These are phyloP conservation scores for Protomyctophum bolini DNA, from an alignment of 2,113 vertebrate genomes.

Conservation along the genomic window DNA sequence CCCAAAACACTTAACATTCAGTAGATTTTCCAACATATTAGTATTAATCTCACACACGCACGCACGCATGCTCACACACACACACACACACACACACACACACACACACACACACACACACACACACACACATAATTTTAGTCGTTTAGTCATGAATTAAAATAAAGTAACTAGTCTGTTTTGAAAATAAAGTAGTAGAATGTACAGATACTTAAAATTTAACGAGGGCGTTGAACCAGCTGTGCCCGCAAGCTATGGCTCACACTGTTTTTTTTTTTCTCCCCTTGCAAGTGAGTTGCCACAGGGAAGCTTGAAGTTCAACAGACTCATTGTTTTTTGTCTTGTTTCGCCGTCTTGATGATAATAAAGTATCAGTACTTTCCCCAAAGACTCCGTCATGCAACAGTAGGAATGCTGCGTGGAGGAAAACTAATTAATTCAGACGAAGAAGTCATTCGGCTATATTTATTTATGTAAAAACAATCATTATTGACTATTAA, in stretches of 20 bases:
- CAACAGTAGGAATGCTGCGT: not conserved
- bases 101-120: too few species aligned
- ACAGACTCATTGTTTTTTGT: not conserved
- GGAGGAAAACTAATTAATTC: not conserved
- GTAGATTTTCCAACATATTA: too few species aligned
- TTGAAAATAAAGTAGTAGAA: too few species aligned
- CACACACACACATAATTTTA: too few species aligned
- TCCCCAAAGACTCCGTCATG: not conserved
- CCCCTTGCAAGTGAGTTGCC: not conserved
- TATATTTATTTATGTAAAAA: not conserved
- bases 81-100: too few species aligned
- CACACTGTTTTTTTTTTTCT: not conserved
- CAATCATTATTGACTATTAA: not conserved
- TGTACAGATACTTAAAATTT: too few species aligned
- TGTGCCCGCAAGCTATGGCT: not conserved
- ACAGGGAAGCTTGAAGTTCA: not conserved
- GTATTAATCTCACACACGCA: too few species aligned
- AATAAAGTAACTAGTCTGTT: too few species aligned
- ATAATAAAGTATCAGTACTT: not conserved
- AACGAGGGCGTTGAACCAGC: too few species aligned
- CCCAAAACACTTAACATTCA: too few species aligned
- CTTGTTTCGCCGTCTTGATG: not conserved
- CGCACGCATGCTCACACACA: too few species aligned
- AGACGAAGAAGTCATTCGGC: not conserved
- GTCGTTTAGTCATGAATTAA: too few species aligned